Conservation (phyloP, 2,113 vertebrate species). For the Spea bombifrons region DNA sequence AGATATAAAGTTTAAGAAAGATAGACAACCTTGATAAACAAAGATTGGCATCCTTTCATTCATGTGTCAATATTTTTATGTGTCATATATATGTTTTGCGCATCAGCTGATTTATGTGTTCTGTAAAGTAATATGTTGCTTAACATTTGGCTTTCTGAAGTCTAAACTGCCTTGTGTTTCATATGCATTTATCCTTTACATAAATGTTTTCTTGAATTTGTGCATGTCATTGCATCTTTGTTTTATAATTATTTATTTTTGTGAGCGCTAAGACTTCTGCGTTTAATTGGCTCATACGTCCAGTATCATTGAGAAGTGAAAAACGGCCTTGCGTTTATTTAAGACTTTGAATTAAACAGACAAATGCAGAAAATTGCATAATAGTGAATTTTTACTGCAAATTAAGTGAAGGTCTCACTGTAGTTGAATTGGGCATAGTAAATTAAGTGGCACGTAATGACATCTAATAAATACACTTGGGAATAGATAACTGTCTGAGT, state of each 20-base stretch:
- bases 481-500: background rate
- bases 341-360: conserved; percentile 1
- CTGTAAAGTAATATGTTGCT: too few species aligned
- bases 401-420: conserved; percentile 10
- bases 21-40: too few species aligned
- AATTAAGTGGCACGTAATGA: background rate
- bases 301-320: background rate
- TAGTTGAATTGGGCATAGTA: background rate
- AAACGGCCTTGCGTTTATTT: conserved; percentile 9
- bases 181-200: background rate
- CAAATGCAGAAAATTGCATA: conserved; percentile 25
- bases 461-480: background rate
- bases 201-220: background rate
- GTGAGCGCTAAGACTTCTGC: background rate
- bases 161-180: background rate
- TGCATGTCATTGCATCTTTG: background rate
- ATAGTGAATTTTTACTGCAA: background rate
- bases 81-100: too few species aligned
- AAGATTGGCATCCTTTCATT: too few species aligned
- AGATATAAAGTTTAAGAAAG: too few species aligned
- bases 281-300: conserved; percentile 4
- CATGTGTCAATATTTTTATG: too few species aligned
- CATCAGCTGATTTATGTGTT: too few species aligned
- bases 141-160: background rate
- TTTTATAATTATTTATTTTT: background rate